These are phyloP conservation scores for Chaetops frenatus DNA, from an alignment of 2,113 vertebrate genomes.

Conservation along the genomic window DNA sequence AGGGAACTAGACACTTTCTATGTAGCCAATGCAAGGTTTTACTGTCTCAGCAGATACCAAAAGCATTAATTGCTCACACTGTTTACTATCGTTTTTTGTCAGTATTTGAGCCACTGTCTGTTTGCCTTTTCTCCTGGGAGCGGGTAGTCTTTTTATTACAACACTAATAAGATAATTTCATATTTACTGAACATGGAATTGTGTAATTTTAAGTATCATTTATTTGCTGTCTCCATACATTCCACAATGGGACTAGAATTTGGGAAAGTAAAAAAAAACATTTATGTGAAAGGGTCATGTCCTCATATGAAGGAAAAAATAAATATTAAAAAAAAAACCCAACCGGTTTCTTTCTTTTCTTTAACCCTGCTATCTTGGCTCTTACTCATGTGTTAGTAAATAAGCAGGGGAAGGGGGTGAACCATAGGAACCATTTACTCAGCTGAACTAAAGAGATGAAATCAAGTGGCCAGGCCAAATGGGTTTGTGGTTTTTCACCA, in stretches of 20 bases:
- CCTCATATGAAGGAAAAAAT: background rate
- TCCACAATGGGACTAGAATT: conserved; percentile 20
- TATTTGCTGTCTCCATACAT: conserved; percentile 53
- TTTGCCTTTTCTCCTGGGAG: conserved; percentile 33
- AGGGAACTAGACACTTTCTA: background rate
- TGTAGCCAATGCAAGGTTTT: background rate
- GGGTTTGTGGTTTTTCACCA: conserved; percentile 71
- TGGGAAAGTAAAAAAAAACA: background rate
- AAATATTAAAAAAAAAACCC: background rate
- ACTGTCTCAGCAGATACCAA: conserved; percentile 24
- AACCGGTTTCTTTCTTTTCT: background rate
- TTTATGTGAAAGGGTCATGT: conserved; percentile 1
- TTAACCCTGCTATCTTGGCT: background rate
- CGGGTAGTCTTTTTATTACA: conserved; percentile 29
- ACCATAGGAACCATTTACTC: conserved; percentile 50
- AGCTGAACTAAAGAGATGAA: conserved; percentile 63
- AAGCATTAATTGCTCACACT: background rate
- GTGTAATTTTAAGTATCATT: background rate
- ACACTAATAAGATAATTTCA: conserved; percentile 44
- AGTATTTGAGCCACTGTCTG: conserved; percentile 19
- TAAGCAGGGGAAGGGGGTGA: background rate
- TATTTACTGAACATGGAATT: conserved; percentile 54
- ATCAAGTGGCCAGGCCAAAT: conserved; percentile 57
- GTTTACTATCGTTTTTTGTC: conserved; percentile 16
- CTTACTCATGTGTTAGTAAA: conserved; percentile 20